These are phyloP conservation scores for Tenebrio molitor DNA, from an alignment of 1,140 invertebrate genomes.

Conservation along the genomic window DNA sequence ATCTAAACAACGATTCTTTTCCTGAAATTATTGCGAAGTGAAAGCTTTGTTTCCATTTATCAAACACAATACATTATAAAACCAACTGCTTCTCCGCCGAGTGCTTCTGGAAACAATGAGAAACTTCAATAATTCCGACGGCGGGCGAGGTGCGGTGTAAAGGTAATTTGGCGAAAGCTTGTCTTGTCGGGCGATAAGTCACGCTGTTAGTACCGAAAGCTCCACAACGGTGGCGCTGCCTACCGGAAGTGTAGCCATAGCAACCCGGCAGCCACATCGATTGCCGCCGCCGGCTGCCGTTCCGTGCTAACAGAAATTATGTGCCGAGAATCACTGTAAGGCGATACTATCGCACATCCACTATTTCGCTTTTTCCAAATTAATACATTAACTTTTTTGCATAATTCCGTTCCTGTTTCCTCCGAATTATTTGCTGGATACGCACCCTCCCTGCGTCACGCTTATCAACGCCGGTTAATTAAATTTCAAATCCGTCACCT, in stretches of 20 bases:
- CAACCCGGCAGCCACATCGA: conserved; percentile 63
- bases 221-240: conserved; percentile 53
- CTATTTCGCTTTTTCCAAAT: conserved; percentile 12
- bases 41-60: conserved; percentile 40
- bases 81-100: conserved; percentile 29
- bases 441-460: not conserved
- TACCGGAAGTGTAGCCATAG: conserved; percentile 61
- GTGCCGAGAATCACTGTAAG: conserved; percentile 34
- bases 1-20: conserved; percentile 33
- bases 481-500: not conserved
- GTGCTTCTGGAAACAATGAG: conserved; percentile 39
- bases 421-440: not conserved
- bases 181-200: conserved; percentile 46
- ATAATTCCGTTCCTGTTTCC: conserved; percentile 2
- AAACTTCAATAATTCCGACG: conserved; percentile 37
- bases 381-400: conserved; percentile 25
- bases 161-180: conserved; percentile 51
- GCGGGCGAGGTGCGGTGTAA: conserved; percentile 24
- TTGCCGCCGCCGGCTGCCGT: conserved; percentile 56
- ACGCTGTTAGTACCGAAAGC: conserved; percentile 50
- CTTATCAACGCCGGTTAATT: not conserved
- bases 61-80: conserved; percentile 37
- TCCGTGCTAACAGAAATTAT: conserved; percentile 52
- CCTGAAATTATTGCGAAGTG: conserved; percentile 30
- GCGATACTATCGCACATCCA: conserved; percentile 5